Base-by-base conservation (phyloP, 2,113 vertebrate genomes). In the Gopherus flavomarginatus region DNA sequence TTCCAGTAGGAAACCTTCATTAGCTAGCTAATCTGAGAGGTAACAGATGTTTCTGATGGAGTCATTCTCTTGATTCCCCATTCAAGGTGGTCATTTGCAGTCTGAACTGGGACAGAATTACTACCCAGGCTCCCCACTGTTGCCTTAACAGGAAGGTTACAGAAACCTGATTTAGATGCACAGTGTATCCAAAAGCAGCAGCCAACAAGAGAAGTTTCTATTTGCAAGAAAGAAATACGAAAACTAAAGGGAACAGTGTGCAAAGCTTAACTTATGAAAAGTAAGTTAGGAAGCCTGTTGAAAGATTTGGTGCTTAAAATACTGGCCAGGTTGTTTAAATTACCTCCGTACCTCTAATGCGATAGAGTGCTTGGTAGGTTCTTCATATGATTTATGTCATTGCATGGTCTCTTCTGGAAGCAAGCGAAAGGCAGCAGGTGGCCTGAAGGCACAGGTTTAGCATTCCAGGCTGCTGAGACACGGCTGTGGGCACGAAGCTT, bases 161-260 rank as follows among this genome's bases (percentile, higher is more conserved):
- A 92, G 22, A 93, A 42, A 27, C 88, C 81, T 54, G 50, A 92
- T 92, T 93, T 88, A 81, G 95, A 97, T 94, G 92, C 94, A 97
- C 95, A 5, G 11, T 95, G 94, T 95, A 13, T n/a, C 35, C 38
- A 44, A 77, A 77, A 77, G 72, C 72, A 42, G 7, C 4, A 4
- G 59, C 12, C 59, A 29, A 10, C 35, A 42, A 11, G 38, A 38
- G 21, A 38, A 42, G 53, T 52, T 52, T 17, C 13, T 49, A 49
- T 49, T 49, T 49, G 49, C 49, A 50, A 50, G 13, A 14, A 12
- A 50, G 11, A 50, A 50, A 52, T 52, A 52, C 16, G 50, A 52
- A 16, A 52, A 52, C 14, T 16, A 81, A 93, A 97, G 87, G 84
- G 90, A 92, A 90, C 2, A 42, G 4, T 7, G 57, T 31, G 1